Conservation (phyloP, 2,113 vertebrate species). For the Protobothrops flavoviridis region DNA sequence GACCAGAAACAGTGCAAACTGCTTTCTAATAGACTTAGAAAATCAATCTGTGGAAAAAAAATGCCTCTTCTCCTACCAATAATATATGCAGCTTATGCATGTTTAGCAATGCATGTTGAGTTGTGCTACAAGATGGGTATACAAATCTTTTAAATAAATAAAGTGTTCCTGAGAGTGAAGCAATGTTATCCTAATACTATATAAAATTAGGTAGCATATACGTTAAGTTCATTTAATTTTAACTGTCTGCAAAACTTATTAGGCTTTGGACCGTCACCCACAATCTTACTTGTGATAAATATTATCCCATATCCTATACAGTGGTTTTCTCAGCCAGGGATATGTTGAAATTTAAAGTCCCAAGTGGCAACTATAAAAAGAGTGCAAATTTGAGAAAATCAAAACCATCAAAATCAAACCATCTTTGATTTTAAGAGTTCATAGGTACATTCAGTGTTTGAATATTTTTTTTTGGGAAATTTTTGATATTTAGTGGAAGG, state of each 20-base stretch:
- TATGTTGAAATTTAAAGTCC: background rate
- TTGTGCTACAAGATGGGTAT: background rate
- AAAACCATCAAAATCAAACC: background rate
- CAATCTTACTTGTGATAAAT: background rate
- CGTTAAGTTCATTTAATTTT: background rate
- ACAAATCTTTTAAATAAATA: background rate
- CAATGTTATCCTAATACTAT: background rate
- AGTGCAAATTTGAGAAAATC: background rate
- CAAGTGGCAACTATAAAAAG: background rate
- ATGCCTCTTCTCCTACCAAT: background rate
- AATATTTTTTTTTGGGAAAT: background rate
- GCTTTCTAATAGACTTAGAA: background rate
- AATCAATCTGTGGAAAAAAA: background rate
- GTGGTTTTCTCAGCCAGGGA: background rate
- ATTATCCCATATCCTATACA: background rate
- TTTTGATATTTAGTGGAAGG: background rate
- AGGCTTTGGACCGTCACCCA: background rate
- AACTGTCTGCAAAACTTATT: background rate
- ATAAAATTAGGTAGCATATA: background rate
- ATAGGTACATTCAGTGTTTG: background rate
- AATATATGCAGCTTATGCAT: background rate
- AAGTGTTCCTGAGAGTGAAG: background rate
- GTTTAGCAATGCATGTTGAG: background rate
- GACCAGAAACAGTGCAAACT: background rate
- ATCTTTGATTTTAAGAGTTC: background rate